Conservation (phyloP, 2,113 vertebrate species). For the Rhineura floridana region DNA sequence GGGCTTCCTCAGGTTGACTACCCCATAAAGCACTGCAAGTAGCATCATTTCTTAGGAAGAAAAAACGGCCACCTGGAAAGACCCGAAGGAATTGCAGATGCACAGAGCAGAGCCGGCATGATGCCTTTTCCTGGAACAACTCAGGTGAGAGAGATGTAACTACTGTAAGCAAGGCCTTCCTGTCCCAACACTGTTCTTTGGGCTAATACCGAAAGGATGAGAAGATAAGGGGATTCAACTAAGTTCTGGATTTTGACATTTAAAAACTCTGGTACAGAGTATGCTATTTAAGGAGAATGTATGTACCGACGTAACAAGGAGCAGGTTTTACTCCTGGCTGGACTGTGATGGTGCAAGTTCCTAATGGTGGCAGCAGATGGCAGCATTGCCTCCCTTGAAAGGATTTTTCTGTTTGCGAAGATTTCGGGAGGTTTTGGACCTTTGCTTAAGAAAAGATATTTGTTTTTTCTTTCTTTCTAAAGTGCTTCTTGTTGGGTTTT, state of each 20-base stretch:
- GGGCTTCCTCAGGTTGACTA: neutral
- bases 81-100: neutral
- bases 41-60: neutral
- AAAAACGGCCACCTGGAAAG: no score
- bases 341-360: neutral
- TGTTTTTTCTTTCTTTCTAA: neutral
- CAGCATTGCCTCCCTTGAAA: neutral
- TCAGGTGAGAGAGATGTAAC: neutral
- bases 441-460: neutral
- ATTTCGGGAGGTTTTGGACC: neutral
- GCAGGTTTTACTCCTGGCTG: neutral
- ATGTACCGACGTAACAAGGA: neutral
- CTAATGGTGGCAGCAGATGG: neutral
- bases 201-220: neutral
- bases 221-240: neutral
- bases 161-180: neutral
- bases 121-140: neutral
- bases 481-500: neutral
- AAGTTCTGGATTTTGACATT: neutral
- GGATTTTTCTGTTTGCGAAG: neutral
- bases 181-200: neutral
- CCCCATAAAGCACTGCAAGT: neutral
- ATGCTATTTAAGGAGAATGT: neutral
- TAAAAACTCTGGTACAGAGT: neutral
- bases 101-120: no score